Evolutionary conservation across 2,113 vertebrate species (phyloP), one percentile per base, ranked within the genome.

Genomic region (Brachirus orientalis): DNA sequence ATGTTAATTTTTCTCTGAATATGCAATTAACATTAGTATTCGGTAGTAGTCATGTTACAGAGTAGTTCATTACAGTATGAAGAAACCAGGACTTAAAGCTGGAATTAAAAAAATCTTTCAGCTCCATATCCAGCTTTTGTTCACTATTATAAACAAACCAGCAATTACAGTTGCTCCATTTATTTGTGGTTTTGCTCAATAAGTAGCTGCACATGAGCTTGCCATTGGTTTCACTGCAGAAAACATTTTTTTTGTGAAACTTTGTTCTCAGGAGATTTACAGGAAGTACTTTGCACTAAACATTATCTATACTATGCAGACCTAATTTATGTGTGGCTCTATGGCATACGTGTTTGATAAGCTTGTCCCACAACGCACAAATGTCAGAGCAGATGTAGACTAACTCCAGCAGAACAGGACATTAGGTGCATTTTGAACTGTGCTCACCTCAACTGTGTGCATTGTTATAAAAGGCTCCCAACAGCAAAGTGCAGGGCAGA

Each of bases 221-320:
- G 54, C 40, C 51, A 17, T 38, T 50, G 41, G n/a, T 52, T 54
- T 43, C 28, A 18, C 12, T 61, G 20, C 10, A 17, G 38, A 28
- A n/a, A 8, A 45, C 7, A n/a, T n/a, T n/a, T n/a, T n/a, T 43
- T 46, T 44, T 20, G 9, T 33, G 8, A 59, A 54, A 44, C 50
- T 59, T 35, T 28, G n/a, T 45, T 35, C 58, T 63, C 57, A 44
- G 60, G 36, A 61, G 17, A 40, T 62, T 50, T 20, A 62, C 65
- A 85, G 83, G 72, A 86, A 77, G 54, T 68, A 36, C 37, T 10
- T 38, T 63, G 3, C 10, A 40, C 63, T 13, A 43, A 68, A 52
- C 10, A 3, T 12, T 28, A 57, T 13, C 10, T 35, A 1, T n/a
- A 4, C 1, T 18, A 43, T 10, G 14, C 35, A 10, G 52, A 14